Evolutionary conservation across 2,797 vertebrate genomes (phyloP).

Genomic region (Lagorchestes hirsutus): DNA sequence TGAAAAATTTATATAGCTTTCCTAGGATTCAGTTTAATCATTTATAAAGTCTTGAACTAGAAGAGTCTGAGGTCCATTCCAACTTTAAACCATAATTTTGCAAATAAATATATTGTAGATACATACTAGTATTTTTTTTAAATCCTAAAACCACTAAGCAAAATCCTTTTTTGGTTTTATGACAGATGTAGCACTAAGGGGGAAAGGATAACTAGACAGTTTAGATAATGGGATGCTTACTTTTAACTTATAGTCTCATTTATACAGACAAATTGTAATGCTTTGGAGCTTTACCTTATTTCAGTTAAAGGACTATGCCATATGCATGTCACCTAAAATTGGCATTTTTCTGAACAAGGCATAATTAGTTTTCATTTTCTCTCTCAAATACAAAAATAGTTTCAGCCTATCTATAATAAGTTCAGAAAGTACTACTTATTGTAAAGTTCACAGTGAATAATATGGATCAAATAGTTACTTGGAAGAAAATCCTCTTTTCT

Average conservation of each 20-base stretch:
- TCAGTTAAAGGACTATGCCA: slow-evolving; percentile 19
- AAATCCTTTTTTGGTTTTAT: background rate
- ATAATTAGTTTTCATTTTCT: slow-evolving; percentile 68
- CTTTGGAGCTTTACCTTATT: background rate
- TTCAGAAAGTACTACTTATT: slow-evolving; percentile 24
- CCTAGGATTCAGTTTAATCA: too few species aligned
- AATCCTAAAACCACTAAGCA: background rate
- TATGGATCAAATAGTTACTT: background rate
- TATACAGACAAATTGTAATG: background rate
- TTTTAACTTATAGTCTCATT: background rate
- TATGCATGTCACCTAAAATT: slow-evolving; percentile 27
- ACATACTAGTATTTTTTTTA: too few species aligned
- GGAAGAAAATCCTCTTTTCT: slow-evolving; percentile 22
- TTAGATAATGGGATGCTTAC: background rate
- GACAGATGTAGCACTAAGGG: background rate
- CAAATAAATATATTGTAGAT: too few species aligned
- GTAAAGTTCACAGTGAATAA: slow-evolving; percentile 57
- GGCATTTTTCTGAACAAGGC: slow-evolving; percentile 42
- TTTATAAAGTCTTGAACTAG: too few species aligned
- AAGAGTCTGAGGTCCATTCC: too few species aligned
- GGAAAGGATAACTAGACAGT: background rate
- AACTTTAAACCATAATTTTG: too few species aligned
- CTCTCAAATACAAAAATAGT: slow-evolving; percentile 64
- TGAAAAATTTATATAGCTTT: too few species aligned
- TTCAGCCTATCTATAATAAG: slow-evolving; percentile 46